Evolutionary conservation across 2,113 vertebrate species (phyloP).

Genomic region (Dromiciops gliroides): DNA sequence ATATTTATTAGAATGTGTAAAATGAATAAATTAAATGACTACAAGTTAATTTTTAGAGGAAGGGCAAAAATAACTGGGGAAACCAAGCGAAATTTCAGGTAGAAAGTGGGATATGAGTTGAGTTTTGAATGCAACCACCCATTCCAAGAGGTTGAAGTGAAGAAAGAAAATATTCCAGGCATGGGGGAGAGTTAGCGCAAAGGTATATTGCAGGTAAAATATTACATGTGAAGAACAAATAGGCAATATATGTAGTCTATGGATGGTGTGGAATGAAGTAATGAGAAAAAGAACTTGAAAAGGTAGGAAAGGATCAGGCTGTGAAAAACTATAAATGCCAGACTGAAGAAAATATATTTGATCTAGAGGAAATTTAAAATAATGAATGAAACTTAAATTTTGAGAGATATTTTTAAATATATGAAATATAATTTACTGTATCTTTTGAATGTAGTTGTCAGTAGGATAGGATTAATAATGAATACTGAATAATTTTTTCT

Average conservation of each 20-base stretch:
- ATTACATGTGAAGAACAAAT: background rate
- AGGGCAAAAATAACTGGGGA: background rate
- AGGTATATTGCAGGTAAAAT: background rate
- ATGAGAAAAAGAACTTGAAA: conserved; percentile 20
- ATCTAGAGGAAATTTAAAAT: background rate
- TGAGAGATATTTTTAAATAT: background rate
- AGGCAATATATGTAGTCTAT: background rate
- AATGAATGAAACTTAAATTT: background rate
- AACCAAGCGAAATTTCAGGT: background rate
- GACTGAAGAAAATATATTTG: background rate
- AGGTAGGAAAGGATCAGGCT: background rate
- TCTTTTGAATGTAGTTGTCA: background rate
- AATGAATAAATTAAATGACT: background rate
- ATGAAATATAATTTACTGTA: background rate
- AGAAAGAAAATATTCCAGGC: background rate
- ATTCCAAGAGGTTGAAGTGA: background rate
- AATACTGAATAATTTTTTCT: conserved; percentile 62
- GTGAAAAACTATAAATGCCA: background rate
- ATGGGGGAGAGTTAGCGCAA: background rate
- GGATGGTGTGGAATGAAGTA: background rate
- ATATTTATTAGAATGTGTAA: background rate
- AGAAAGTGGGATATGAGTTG: background rate
- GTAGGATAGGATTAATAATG: background rate
- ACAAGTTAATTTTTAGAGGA: background rate
- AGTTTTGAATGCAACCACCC: background rate